phyloP scores from a whole-genome alignment of 1,140 invertebrate species.

The Plectrocnemia conspersa region DNA sequence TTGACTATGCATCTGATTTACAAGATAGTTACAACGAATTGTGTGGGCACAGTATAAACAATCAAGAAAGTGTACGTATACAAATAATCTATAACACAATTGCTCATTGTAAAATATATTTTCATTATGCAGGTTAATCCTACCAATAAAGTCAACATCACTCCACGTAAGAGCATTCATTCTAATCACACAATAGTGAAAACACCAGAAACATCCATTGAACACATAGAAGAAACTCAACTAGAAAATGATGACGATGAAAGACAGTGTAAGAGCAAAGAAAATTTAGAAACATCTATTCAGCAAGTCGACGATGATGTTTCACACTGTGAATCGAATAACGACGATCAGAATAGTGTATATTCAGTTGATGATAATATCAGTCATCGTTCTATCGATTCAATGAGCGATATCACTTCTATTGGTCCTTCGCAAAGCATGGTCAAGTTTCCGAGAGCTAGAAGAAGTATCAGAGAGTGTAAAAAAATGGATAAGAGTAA shows the following conservation, averaged over 20 bases:
- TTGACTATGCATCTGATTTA: slow-evolving; percentile 20
- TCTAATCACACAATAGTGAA: neutral
- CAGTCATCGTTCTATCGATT: no score
- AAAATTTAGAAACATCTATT: no score
- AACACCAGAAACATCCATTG: neutral
- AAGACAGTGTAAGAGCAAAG: no score
- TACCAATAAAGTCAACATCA: slow-evolving; percentile 1
- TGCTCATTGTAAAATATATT: neutral
- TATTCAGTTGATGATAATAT: no score
- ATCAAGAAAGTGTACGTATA: neutral
- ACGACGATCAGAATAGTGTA: no score
- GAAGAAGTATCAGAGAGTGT: no score
- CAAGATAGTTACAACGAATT: slow-evolving; percentile 22
- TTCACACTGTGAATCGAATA: no score
- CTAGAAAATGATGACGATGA: neutral
- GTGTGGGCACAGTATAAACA: neutral
- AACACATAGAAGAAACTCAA: neutral
- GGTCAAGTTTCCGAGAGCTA: no score
- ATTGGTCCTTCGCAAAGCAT: no score
- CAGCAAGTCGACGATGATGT: no score
- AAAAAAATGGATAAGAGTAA: no score
- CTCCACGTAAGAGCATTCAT: slow-evolving; percentile 30
- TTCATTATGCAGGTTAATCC: neutral
- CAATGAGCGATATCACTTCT: no score
- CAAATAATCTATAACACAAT: neutral